Evolutionary conservation across 1,140 invertebrate genomes (phyloP).

Genomic region (Alviniconcha marisindica): DNA sequence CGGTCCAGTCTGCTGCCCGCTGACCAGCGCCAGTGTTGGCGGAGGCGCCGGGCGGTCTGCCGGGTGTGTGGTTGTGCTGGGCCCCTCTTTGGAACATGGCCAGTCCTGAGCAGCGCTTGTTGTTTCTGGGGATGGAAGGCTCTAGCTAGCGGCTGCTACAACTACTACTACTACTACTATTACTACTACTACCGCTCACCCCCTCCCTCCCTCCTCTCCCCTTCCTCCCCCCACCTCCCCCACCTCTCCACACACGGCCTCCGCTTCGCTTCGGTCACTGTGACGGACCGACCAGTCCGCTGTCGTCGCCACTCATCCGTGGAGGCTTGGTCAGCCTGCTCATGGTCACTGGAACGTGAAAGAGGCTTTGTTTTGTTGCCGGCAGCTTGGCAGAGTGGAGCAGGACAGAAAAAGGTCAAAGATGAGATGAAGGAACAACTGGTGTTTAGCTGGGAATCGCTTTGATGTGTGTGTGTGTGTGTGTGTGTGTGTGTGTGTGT

Average conservation of each 20-base stretch:
- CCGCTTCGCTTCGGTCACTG: neutral
- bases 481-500: conserved; percentile 6
- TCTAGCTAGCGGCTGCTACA: neutral
- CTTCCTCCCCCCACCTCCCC: neutral
- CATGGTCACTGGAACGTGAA: conserved; percentile 31
- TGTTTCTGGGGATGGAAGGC: conserved; percentile 25
- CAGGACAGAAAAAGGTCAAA: neutral
- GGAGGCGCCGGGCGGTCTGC: neutral
- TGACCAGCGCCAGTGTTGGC: neutral
- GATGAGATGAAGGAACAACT: neutral
- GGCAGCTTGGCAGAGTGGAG: neutral
- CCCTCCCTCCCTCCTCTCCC: neutral
- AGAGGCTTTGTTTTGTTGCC: neutral
- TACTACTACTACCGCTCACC: neutral
- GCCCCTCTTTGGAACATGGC: conserved; percentile 18
- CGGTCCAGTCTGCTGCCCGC: neutral
- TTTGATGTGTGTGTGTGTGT: neutral
- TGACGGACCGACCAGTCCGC: neutral
- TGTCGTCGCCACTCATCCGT: neutral
- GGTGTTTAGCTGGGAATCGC: too few relatives aligned
- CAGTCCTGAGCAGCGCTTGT: neutral
- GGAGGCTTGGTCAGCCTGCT: neutral
- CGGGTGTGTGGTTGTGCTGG: neutral
- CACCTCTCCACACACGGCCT: neutral
- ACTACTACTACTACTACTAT: neutral